Base-by-base conservation (phyloP, 2,888 invertebrate species). In the Drosophila borealis region DNA sequence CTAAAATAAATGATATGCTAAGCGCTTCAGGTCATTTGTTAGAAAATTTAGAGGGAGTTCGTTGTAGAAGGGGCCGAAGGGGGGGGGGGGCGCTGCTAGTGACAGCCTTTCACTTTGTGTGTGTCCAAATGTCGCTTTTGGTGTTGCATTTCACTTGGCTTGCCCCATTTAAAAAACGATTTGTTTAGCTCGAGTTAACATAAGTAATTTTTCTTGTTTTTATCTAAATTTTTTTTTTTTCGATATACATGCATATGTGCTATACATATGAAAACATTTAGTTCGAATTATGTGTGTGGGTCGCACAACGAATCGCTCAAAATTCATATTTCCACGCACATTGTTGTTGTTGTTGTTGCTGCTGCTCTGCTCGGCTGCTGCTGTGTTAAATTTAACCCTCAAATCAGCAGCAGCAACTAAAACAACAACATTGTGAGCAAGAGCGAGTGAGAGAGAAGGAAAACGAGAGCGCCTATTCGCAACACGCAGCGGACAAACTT, bases 41-140 rank as follows among this genome's bases (percentile, higher is more conserved):
- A 65, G 70, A 73, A 74, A 50, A 53, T 69, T 5, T 2, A 21
- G 54, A 14, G 21, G 8, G 25, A 36, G 36, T 29, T 29, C 29
- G 29, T 29, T 8, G 29, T 8, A 8, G 25, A 2, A 13, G 13
- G 8, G 9, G 41, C 25, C 11, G 34, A 11, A 34, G 19, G n/a
- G 42, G 19, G 50, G 19, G n/a, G 42, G 19, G 50, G 55, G 14
- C 53, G 60, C 51, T 59, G 51, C 72, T 67, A 72, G 85, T 78
- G 81, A 78, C 87, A 86, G 81, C 84, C 84, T 87, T 87, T 84
- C 89, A 81, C 81, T 88, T 88, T 72, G 70, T 55, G 66, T 63
- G 63, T 51, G 72, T 63, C 71, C 60, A 56, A 57, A 72, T 61
- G 72, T 74, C 64, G 78, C 87, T 77, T 81, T 86, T 80, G 81